Evolutionary conservation across 2,797 vertebrate genomes (phyloP).

Genomic region (Lycodopsis pacificus): DNA sequence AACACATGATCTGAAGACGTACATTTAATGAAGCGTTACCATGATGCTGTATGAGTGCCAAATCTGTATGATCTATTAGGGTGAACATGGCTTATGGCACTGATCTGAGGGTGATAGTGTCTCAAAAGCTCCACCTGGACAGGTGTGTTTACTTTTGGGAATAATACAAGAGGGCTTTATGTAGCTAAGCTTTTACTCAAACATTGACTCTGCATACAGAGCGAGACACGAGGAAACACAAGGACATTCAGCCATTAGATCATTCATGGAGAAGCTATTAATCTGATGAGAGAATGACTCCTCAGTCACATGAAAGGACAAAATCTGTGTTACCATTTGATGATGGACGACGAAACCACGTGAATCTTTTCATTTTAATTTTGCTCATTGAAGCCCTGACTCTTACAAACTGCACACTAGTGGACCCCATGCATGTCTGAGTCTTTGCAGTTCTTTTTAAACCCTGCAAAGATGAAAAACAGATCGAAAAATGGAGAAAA

Average conservation of each 20-base stretch:
- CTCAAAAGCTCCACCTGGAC: conserved; percentile 65
- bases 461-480: conserved; percentile 32
- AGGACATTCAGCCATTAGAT: conserved; percentile 57
- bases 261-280: conserved; percentile 59
- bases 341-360: conserved; percentile 4
- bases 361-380: conserved; percentile 35
- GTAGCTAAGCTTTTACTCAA: conserved; percentile 70
- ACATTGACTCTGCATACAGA: conserved; percentile 65
- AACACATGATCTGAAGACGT: conserved; percentile 3
- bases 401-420: background rate
- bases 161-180: conserved; percentile 66
- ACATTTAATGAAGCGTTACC: conserved; percentile 7
- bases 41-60: background rate
- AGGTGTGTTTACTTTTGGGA: conserved; percentile 76
- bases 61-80: conserved; percentile 35
- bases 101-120: conserved; percentile 47
- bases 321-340: conserved; percentile 40
- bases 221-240: conserved; percentile 50
- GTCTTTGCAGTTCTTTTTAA: conserved; percentile 12
- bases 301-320: conserved; percentile 38
- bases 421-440: background rate
- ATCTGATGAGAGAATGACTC: conserved; percentile 57
- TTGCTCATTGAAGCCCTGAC: background rate
- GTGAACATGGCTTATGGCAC: conserved; percentile 39
- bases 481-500: conserved; percentile 31